These are phyloP conservation scores for Tetramorium alpestre DNA, from an alignment of 1,140 invertebrate species.

Conservation along the genomic window DNA sequence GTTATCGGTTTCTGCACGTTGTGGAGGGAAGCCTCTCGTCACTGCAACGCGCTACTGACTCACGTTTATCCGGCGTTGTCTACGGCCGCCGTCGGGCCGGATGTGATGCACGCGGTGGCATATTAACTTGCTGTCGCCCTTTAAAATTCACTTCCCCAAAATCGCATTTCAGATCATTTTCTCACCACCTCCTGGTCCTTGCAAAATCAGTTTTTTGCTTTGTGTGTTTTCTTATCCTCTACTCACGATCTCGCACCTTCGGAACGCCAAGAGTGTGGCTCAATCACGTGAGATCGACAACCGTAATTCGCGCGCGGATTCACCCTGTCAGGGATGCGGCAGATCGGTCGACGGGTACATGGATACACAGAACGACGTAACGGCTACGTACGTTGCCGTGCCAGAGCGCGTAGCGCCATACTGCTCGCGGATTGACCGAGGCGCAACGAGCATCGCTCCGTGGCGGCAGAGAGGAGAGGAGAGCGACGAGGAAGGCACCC, in stretches of 20 bases:
- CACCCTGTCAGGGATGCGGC: not conserved
- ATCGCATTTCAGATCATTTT: not conserved
- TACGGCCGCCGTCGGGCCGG: conserved; percentile 27
- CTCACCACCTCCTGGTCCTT: too few species aligned
- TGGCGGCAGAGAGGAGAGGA: conserved; percentile 22
- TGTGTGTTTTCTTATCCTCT: not conserved
- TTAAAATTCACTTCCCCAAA: not conserved
- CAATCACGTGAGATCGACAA: not conserved
- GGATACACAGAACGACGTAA: conserved; percentile 30
- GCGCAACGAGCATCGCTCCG: conserved; percentile 78
- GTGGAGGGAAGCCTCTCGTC: not conserved
- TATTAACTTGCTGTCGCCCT: not conserved
- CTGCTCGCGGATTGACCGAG: conserved; percentile 84
- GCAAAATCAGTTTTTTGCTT: not conserved
- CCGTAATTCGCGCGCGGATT: conserved; percentile 60
- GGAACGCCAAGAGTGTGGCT: too few species aligned
- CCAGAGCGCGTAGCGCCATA: conserved; percentile 84
- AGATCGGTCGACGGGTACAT: not conserved
- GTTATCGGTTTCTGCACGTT: conserved; percentile 18
- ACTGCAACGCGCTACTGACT: conserved; percentile 43
- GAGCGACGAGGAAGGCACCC: conserved; percentile 26
- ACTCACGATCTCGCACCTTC: not conserved
- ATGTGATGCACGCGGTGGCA: conserved; percentile 64
- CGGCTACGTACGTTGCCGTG: conserved; percentile 73
- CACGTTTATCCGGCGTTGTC: conserved; percentile 48